Conservation (phyloP, 2,888 invertebrate genomes). For the Brachylomia viminalis region DNA sequence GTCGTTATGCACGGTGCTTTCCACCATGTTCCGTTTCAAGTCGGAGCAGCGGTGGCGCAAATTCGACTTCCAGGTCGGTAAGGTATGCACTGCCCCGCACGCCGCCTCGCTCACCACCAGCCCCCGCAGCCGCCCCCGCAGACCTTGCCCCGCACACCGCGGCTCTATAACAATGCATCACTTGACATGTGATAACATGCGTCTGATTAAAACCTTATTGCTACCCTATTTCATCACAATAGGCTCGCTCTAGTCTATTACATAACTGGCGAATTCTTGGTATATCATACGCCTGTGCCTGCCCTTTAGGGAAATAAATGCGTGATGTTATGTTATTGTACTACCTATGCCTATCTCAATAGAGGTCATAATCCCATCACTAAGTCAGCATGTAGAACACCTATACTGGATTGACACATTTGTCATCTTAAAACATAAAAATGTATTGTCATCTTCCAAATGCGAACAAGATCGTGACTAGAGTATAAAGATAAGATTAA, state of each 20-base stretch:
- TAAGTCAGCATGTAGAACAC: background rate
- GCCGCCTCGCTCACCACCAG: conserved; percentile 82
- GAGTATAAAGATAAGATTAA: conserved; percentile 19
- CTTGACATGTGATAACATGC: conserved; percentile 66
- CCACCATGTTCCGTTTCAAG: conserved; percentile 98
- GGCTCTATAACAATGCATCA: conserved; percentile 79
- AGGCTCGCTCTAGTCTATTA: background rate
- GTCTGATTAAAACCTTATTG: conserved; percentile 53
- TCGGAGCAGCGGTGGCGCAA: conserved; percentile 98
- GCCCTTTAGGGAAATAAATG: background rate
- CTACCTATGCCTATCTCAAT: background rate
- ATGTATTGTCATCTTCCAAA: conserved; percentile 20
- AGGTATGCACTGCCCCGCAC: conserved; percentile 91
- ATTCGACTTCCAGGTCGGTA: conserved; percentile 97
- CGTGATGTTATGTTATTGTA: background rate
- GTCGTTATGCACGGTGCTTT: conserved; percentile 97
- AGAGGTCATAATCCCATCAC: background rate
- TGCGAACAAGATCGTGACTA: conserved; percentile 31
- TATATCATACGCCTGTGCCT: background rate
- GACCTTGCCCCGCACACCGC: conserved; percentile 76
- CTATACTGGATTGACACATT: background rate
- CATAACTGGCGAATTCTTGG: background rate
- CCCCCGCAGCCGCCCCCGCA: conserved; percentile 64
- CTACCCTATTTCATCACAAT: background rate
- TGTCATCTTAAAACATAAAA: conserved; percentile 16